Evolutionary conservation across 2,113 vertebrate species (phyloP).

Genomic region (Paradoxurus hermaphroditus): DNA sequence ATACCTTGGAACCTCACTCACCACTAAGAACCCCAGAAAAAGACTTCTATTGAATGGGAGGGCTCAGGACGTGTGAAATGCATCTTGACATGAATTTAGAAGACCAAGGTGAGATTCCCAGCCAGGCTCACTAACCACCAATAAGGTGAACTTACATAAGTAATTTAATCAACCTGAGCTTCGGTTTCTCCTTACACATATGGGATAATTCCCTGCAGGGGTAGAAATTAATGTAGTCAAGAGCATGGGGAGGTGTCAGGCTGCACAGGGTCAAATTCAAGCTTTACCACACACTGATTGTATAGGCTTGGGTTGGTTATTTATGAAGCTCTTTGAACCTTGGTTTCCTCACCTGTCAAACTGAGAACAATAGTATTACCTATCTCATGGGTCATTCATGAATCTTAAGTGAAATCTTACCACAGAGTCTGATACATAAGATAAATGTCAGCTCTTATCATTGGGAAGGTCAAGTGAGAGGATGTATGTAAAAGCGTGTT

Average conservation of each 20-base stretch:
- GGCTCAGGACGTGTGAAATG: not conserved
- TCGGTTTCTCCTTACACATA: not conserved
- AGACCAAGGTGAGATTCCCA: not conserved
- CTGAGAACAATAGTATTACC: not conserved
- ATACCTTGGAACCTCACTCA: not conserved
- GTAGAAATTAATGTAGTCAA: not conserved
- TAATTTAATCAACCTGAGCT: not conserved
- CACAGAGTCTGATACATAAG: not conserved
- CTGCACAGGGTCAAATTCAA: not conserved
- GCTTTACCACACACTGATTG: not conserved
- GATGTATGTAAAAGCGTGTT: not conserved
- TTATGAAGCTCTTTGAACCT: not conserved
- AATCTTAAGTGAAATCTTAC: not conserved
- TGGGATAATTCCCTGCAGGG: not conserved
- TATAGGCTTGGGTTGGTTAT: not conserved
- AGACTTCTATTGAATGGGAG: not conserved
- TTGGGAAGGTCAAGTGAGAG: not conserved
- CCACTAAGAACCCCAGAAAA: not conserved
- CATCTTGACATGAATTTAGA: not conserved
- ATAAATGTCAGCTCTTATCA: not conserved
- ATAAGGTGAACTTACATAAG: not conserved
- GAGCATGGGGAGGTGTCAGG: not conserved
- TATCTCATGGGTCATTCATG: not conserved
- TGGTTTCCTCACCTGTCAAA: conserved; percentile 10
- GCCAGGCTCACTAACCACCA: not conserved